A percentile compares a stretch with the other conserved stretches of the same genome.
These are phyloP conservation scores for Conus canariensis DNA, from an alignment of 2,888 invertebrate species.

Conservation along the genomic window DNA sequence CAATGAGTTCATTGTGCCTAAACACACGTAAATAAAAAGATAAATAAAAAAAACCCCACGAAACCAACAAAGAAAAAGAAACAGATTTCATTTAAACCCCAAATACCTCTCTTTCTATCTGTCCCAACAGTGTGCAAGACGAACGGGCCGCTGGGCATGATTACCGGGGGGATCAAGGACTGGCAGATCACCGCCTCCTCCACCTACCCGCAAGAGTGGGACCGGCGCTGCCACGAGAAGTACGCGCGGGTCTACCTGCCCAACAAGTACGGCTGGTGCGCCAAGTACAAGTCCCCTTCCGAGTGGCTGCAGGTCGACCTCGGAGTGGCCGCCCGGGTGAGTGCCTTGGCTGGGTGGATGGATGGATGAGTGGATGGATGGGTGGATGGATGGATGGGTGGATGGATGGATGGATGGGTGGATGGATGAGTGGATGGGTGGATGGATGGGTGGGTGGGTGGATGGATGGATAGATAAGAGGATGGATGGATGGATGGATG, in stretches of 20 bases:
- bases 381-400: neutral
- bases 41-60: neutral
- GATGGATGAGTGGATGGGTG: neutral
- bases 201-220: conserved; percentile 78
- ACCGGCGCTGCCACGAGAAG: conserved; percentile 79
- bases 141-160: conserved; percentile 79
- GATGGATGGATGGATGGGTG: neutral
- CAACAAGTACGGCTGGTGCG: conserved; percentile 80
- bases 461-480: neutral
- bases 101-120: neutral
- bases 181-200: conserved; percentile 82
- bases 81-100: neutral
- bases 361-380: neutral
- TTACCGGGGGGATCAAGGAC: conserved; percentile 80
- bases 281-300: conserved; percentile 79
- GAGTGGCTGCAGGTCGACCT: conserved; percentile 82
- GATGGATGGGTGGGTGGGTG: neutral
- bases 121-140: conserved; percentile 67
- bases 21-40: too few species aligned
- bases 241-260: conserved; percentile 79
- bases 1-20: too few species aligned
- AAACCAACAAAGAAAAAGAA: too few species aligned
- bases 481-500: neutral
- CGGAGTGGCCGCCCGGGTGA: conserved; percentile 80
- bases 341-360: conserved; percentile 43